Conservation (phyloP, 2,888 invertebrate species). For the Lypha dubia region DNA sequence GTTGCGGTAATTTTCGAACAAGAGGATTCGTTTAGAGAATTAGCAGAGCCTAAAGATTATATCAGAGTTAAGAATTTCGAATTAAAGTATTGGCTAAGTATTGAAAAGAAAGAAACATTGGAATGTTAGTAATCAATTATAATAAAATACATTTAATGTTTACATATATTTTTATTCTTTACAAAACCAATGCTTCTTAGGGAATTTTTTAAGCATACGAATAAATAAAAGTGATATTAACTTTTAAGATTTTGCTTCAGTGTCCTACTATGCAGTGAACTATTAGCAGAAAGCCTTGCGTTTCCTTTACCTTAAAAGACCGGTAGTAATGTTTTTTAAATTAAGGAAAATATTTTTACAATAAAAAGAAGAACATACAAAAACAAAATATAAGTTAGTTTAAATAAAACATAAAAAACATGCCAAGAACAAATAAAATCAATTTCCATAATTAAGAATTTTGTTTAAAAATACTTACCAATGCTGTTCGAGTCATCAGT, state of each 20-base stretch:
- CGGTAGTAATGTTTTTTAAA: slow-evolving; percentile 62
- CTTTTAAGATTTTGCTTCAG: slow-evolving; percentile 80
- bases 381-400: slow-evolving; percentile 64
- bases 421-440: slow-evolving; percentile 46
- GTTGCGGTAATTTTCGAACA: slow-evolving; percentile 81
- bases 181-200: slow-evolving; percentile 70
- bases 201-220: slow-evolving; percentile 42
- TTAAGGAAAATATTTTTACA: slow-evolving; percentile 53
- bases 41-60: slow-evolving; percentile 81
- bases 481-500: slow-evolving; percentile 79
- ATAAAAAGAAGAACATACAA: slow-evolving; percentile 73
- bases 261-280: slow-evolving; percentile 81
- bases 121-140: slow-evolving; percentile 61
- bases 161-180: slow-evolving; percentile 19
- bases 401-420: slow-evolving; percentile 62
- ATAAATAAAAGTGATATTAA: slow-evolving; percentile 77
- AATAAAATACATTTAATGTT: slow-evolving; percentile 13
- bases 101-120: slow-evolving; percentile 65
- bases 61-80: slow-evolving; percentile 15
- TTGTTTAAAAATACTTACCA: slow-evolving; percentile 75
- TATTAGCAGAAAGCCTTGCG: slow-evolving; percentile 81
- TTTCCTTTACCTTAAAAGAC: slow-evolving; percentile 77
- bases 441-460: neutral
- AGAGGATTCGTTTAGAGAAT: slow-evolving; percentile 83
- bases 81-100: neutral